phyloP scores from a whole-genome alignment of 1,140 invertebrate genomes.

The Halesus radiatus region DNA sequence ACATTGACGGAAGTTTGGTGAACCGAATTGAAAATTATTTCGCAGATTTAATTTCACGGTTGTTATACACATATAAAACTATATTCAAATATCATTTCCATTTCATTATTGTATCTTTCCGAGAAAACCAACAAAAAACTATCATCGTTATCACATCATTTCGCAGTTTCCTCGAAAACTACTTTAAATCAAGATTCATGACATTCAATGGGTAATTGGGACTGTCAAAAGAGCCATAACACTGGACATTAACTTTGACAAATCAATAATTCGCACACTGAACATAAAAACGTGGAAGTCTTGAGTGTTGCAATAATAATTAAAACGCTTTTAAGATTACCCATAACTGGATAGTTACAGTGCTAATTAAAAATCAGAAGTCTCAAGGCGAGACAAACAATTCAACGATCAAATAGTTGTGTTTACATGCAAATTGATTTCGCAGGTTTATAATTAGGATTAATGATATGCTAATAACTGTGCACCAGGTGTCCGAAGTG shows the following conservation, averaged over 20 bases:
- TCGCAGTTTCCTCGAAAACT: not conserved
- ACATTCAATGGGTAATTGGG: not conserved
- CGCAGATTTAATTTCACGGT: not conserved
- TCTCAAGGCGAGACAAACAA: not conserved
- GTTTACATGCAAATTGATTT: not conserved
- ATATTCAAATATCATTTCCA: not conserved
- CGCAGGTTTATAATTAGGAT: slow-evolving; percentile 1
- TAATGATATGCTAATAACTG: not conserved
- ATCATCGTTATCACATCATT: not conserved
- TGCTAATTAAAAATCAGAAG: not conserved
- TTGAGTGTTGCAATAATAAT: slow-evolving; percentile 16
- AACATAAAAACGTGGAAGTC: not conserved
- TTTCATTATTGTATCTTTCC: not conserved
- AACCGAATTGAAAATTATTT: too few species aligned
- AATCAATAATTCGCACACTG: not conserved
- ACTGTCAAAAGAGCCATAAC: slow-evolving; percentile 4
- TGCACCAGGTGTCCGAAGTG: not conserved
- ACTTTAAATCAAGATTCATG: not conserved
- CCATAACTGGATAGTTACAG: not conserved
- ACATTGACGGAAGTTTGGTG: too few species aligned
- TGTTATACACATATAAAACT: not conserved
- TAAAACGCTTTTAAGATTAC: slow-evolving; percentile 12
- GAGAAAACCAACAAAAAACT: not conserved
- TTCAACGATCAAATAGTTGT: not conserved
- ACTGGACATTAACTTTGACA: not conserved